Evolutionary conservation across 2,888 invertebrate genomes (phyloP).

Genomic region (Andricus curvator): DNA sequence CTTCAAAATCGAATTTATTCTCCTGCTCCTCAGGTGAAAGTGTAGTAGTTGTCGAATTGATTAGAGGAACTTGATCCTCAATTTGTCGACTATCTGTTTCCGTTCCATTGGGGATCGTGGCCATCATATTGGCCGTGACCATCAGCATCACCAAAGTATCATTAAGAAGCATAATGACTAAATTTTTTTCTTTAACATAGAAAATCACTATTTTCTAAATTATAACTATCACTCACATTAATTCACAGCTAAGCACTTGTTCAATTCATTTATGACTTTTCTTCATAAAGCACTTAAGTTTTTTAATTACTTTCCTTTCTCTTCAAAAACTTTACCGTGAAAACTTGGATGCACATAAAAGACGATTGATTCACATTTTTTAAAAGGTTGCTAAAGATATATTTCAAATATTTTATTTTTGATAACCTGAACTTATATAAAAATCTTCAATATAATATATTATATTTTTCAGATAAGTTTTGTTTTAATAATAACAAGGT

Average conservation of each 20-base stretch:
- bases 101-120: constrained; percentile 63
- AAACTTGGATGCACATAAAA: neutral
- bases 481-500: neutral
- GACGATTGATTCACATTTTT: neutral
- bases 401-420: neutral
- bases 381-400: neutral
- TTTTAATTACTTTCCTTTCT: neutral
- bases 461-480: neutral
- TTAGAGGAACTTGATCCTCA: constrained; percentile 23
- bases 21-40: constrained; percentile 70
- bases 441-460: neutral
- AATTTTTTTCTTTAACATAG: neutral
- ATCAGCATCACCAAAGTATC: constrained; percentile 69
- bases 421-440: neutral
- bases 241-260: neutral
- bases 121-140: constrained; percentile 70
- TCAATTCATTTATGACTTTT: too few species aligned
- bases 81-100: constrained; percentile 54
- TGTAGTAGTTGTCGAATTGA: constrained; percentile 64
- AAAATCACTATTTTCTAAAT: neutral
- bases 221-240: neutral
- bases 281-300: neutral
- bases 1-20: constrained; percentile 70
- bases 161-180: constrained; percentile 69
- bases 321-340: neutral